These are phyloP conservation scores for Gopherus flavomarginatus DNA, from an alignment of 2,113 vertebrate genomes.

Conservation along the genomic window DNA sequence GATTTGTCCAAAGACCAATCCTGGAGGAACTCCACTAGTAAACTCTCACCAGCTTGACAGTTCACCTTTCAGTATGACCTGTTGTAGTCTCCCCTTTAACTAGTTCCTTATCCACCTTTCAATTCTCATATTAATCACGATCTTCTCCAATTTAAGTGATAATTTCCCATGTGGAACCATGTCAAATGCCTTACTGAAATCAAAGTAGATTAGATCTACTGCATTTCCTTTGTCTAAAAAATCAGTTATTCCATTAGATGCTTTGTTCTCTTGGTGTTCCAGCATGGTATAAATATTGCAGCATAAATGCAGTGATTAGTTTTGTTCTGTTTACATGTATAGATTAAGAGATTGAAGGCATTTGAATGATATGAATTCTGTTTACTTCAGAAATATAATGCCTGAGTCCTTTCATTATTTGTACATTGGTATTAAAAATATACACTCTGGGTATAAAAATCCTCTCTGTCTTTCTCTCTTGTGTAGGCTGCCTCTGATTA, in stretches of 20 bases:
- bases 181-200: background rate
- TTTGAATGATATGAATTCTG: background rate
- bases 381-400: background rate
- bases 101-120: background rate
- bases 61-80: background rate
- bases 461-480: conserved; percentile 19
- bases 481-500: conserved; percentile 91
- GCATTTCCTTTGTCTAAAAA: background rate
- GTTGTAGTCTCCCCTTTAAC: background rate
- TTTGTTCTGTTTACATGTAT: background rate
- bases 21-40: background rate
- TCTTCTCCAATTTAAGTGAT: background rate
- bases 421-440: background rate
- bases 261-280: background rate
- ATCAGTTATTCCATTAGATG: background rate
- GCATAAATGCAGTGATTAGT: background rate
- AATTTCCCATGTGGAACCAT: background rate
- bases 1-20: background rate
- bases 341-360: background rate
- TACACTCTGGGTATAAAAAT: conserved; percentile 4
- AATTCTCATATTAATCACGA: background rate
- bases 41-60: background rate
- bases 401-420: background rate
- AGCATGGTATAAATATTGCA: background rate
- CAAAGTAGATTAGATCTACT: background rate